Percentiles rank a stretch among this genome's conserved stretches.
phyloP scores from a whole-genome alignment of 2,888 invertebrate species.

The Ernsta delagoae region DNA sequence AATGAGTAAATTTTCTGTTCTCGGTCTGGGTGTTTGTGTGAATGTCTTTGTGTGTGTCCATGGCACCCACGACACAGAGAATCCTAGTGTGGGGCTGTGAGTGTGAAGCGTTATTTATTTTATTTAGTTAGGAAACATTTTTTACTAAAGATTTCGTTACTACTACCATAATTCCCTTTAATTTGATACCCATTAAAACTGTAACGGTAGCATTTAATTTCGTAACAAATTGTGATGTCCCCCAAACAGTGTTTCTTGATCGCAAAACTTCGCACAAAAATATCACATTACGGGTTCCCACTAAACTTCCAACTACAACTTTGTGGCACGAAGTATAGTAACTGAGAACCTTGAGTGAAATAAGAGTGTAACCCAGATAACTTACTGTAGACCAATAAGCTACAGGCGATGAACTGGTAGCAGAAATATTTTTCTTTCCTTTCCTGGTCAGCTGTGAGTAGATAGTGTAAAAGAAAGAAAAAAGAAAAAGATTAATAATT shows the following conservation, averaged over 20 bases:
- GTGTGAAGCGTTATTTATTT: no score
- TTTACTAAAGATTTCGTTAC: not conserved
- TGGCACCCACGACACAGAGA: no score
- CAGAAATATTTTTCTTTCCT: no score
- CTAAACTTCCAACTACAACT: constrained; percentile 17
- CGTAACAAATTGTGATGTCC: constrained; percentile 4
- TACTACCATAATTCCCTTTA: not conserved
- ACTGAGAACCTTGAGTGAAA: constrained; percentile 17
- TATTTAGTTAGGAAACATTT: not conserved
- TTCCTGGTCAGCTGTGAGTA: no score
- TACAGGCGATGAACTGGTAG: not conserved
- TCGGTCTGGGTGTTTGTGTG: no score
- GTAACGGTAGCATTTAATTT: constrained; percentile 4
- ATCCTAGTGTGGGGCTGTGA: no score
- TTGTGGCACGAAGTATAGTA: constrained; percentile 25
- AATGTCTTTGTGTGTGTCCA: no score
- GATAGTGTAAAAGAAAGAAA: no score
- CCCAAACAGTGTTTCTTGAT: constrained; percentile 9
- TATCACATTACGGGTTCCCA: constrained; percentile 27
- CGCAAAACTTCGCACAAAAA: constrained; percentile 23
- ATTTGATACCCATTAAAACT: constrained; percentile 23
- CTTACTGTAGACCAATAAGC: not conserved
- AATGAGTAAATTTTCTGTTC: no score
- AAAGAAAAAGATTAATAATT: no score
- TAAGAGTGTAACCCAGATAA: not conserved